These are phyloP conservation scores for Cygnus atratus DNA, from an alignment of 2,113 vertebrate genomes.

Conservation along the genomic window DNA sequence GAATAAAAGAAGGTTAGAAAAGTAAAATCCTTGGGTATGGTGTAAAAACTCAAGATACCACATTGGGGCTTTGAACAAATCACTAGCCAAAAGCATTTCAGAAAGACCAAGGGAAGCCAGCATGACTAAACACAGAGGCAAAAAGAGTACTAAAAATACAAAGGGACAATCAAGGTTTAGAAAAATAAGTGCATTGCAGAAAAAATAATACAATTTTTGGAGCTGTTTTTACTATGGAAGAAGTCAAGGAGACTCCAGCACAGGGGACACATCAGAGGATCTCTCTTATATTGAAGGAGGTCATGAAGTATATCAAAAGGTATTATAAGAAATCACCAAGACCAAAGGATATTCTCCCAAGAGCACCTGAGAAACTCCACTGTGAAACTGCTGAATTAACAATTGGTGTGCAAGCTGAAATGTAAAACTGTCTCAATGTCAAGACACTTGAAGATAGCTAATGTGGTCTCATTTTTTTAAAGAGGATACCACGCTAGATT, in stretches of 20 bases:
- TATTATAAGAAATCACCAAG: neutral
- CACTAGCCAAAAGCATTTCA: neutral
- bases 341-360: neutral
- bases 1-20: neutral
- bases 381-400: neutral
- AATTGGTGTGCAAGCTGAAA: neutral
- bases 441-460: neutral
- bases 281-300: neutral
- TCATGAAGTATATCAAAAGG: neutral
- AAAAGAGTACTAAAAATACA: neutral
- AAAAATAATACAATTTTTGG: neutral
- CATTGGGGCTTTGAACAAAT: neutral
- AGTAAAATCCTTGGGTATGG: neutral
- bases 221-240: neutral
- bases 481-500: neutral
- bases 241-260: neutral
- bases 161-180: neutral
- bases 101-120: neutral
- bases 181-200: neutral
- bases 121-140: neutral
- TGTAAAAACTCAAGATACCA: neutral
- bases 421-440: neutral
- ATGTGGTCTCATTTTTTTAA: neutral
- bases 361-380: neutral
- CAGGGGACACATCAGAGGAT: neutral